These are phyloP conservation scores for Mobula hypostoma DNA, from an alignment of 2,113 vertebrate species.

Conservation along the genomic window DNA sequence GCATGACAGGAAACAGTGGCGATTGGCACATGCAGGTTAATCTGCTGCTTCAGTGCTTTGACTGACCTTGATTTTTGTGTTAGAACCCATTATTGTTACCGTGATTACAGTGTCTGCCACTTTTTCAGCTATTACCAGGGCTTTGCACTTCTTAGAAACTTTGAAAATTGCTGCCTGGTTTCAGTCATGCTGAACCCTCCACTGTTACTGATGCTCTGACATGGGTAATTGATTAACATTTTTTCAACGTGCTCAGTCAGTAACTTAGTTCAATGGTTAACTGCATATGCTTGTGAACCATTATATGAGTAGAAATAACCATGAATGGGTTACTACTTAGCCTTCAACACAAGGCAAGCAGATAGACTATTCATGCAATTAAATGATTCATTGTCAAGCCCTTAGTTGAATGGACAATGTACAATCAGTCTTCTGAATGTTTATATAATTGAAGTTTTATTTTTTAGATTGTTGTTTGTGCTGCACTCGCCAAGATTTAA, in stretches of 20 bases:
- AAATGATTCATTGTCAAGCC: background rate
- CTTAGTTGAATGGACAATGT: background rate
- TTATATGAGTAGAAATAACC: background rate
- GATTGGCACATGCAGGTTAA: background rate
- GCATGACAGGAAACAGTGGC: background rate
- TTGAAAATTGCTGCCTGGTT: constrained; percentile 6
- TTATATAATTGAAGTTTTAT: background rate
- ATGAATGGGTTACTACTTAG: background rate
- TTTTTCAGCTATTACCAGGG: background rate
- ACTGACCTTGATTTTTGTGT: constrained; percentile 16
- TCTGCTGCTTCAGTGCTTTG: constrained; percentile 12
- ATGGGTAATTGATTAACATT: background rate
- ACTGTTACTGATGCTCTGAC: background rate
- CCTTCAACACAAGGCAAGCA: background rate
- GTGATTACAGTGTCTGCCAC: background rate
- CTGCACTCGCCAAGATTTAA: background rate
- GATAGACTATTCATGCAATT: background rate
- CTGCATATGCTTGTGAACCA: background rate
- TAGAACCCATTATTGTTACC: constrained; percentile 18
- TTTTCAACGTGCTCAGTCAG: background rate
- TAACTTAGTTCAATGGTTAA: background rate
- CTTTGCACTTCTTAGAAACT: background rate
- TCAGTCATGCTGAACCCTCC: background rate
- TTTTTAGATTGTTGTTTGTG: background rate
- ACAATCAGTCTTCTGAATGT: background rate